These are phyloP conservation scores for Sebastes dallii DNA, from an alignment of 2,797 vertebrate species.

Conservation along the genomic window DNA sequence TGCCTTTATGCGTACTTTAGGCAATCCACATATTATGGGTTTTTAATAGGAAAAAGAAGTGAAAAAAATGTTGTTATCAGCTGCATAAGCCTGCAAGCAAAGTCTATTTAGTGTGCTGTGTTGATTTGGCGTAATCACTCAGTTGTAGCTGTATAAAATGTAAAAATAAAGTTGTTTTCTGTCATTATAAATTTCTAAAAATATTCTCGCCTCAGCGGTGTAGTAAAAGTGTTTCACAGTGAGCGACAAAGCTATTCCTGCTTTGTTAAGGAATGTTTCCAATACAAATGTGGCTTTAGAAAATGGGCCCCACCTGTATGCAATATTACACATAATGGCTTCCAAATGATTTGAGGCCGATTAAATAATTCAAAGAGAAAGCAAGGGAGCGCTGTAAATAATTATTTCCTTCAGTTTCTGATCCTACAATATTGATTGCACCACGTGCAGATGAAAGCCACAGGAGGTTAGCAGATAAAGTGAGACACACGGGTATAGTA, in stretches of 20 bases:
- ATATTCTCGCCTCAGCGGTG: background rate
- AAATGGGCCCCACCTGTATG: background rate
- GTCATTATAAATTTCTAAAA: constrained; percentile 32
- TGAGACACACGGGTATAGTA: background rate
- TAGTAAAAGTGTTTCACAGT: background rate
- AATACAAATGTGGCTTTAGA: background rate
- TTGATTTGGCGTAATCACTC: background rate
- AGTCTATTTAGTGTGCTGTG: background rate
- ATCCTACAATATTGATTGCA: constrained; percentile 37
- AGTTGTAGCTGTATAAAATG: background rate
- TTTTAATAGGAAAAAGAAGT: background rate
- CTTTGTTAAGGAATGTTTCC: background rate
- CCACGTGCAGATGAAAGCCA: background rate
- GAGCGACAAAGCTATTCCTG: background rate
- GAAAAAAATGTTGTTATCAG: background rate
- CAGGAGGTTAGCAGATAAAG: background rate
- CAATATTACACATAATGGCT: constrained; percentile 2
- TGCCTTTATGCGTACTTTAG: background rate
- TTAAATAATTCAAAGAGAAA: constrained; percentile 6
- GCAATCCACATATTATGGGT: background rate
- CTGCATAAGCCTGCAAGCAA: background rate
- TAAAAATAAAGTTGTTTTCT: constrained; percentile 8
- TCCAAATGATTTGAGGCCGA: background rate
- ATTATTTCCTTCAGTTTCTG: constrained; percentile 11
- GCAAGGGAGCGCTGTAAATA: constrained; percentile 11